Percentiles rank a stretch among this genome's conserved stretches.
These are phyloP conservation scores for Phyllotreta striolata DNA, from an alignment of 2,888 invertebrate species.

Conservation along the genomic window DNA sequence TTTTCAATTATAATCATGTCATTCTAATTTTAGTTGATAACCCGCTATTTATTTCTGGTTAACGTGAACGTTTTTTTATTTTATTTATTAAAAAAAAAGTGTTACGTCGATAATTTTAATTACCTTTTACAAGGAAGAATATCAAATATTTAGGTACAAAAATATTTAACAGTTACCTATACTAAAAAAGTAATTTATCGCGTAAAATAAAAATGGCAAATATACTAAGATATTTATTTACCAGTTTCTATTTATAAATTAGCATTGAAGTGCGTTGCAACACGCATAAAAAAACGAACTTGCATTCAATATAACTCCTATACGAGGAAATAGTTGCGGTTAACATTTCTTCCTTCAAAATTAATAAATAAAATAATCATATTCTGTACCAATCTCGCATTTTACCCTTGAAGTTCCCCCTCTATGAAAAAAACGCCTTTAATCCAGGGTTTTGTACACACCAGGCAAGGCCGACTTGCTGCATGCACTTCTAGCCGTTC, in stretches of 20 bases:
- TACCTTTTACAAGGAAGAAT: too few relatives aligned
- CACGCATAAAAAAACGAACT: slow-evolving; percentile 22
- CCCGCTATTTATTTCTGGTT: slow-evolving; percentile 15
- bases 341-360: slow-evolving; percentile 40
- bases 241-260: slow-evolving; percentile 22
- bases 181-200: too few relatives aligned
- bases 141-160: too few relatives aligned
- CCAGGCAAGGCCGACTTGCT: slow-evolving; percentile 55
- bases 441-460: slow-evolving; percentile 57
- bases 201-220: background rate
- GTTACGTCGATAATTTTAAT: too few relatives aligned
- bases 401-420: slow-evolving; percentile 59
- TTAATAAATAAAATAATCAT: slow-evolving; percentile 44
- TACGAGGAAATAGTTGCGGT: slow-evolving; percentile 37
- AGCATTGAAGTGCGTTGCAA: slow-evolving; percentile 18
- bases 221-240: background rate
- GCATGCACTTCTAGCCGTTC: slow-evolving; percentile 52
- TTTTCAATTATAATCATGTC: slow-evolving; percentile 39
- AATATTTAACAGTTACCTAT: too few relatives aligned
- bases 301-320: slow-evolving; percentile 12
- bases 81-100: slow-evolving; percentile 12
- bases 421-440: slow-evolving; percentile 58
- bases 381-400: slow-evolving; percentile 48
- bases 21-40: slow-evolving; percentile 28
- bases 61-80: slow-evolving; percentile 15